A percentile compares a stretch with the other conserved stretches of the same genome.
These are phyloP conservation scores for Darevskia nairensis DNA, from an alignment of 2,797 vertebrate species.

Conservation along the genomic window DNA sequence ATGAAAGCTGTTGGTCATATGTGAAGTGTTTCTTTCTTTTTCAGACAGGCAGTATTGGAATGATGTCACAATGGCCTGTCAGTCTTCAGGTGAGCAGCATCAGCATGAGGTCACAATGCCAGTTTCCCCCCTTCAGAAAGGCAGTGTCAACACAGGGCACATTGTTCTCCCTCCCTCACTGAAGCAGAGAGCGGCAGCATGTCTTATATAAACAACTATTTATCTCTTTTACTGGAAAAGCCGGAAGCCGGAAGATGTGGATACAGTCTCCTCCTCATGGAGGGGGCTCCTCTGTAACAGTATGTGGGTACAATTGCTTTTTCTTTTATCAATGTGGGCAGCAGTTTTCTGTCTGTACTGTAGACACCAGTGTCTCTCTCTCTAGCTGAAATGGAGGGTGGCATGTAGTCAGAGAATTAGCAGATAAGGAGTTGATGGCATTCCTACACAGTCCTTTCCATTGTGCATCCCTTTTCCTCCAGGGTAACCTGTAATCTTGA, in stretches of 20 bases:
- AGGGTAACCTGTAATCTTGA: constrained; percentile 22
- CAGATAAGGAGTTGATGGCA: not conserved
- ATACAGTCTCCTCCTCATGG: not conserved
- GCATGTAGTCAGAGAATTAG: not conserved
- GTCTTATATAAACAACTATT: not conserved
- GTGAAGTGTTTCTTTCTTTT: not conserved
- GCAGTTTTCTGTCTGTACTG: not conserved
- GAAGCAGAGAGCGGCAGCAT: not conserved
- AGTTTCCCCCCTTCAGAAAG: not conserved
- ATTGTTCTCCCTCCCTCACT: not conserved
- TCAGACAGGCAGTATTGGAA: not conserved
- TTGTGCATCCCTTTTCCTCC: not conserved
- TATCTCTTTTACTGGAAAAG: not conserved
- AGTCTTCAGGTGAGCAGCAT: not conserved
- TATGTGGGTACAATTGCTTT: not conserved
- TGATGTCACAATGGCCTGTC: not conserved
- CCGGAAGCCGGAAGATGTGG: not conserved
- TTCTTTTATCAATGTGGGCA: not conserved
- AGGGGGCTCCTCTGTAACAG: too few species aligned
- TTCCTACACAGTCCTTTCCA: not conserved
- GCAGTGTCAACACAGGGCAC: not conserved
- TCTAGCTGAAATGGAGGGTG: not conserved
- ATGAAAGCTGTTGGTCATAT: not conserved
- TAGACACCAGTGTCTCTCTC: not conserved
- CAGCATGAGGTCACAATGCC: not conserved